Conservation (phyloP, 2,888 invertebrate genomes). For the Pteria penguin region DNA sequence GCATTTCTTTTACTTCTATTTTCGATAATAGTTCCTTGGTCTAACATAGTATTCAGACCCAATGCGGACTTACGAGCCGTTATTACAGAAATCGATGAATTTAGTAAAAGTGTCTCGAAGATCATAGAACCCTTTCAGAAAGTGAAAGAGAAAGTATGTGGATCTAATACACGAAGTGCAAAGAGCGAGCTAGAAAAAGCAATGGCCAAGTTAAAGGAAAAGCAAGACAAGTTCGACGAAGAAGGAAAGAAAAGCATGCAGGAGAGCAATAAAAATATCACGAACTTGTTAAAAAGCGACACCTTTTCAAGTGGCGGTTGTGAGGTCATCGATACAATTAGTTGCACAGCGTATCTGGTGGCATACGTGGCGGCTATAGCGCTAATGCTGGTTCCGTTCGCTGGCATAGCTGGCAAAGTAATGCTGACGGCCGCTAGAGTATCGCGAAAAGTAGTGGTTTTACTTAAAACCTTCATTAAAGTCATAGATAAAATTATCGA, state of each 20-base stretch:
- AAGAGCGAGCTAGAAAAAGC: not conserved
- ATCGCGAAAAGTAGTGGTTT: not conserved
- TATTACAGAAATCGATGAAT: not conserved
- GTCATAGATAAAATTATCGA: not conserved
- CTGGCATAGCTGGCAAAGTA: not conserved
- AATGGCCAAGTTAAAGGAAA: not conserved
- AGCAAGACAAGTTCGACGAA: not conserved
- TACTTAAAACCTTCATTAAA: not conserved
- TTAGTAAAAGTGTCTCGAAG: not conserved
- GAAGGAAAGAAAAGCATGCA: not conserved
- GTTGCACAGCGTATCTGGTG: not conserved
- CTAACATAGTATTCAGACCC: not conserved
- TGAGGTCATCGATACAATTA: not conserved
- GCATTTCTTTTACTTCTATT: not conserved
- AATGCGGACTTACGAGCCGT: not conserved
- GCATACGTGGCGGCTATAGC: not conserved
- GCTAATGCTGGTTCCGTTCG: not conserved
- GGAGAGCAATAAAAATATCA: not conserved
- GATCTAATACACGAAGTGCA: not conserved
- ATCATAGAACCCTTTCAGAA: not conserved
- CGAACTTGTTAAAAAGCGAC: not conserved
- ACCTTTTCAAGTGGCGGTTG: not conserved
- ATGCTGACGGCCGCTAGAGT: not conserved
- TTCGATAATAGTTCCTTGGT: not conserved
- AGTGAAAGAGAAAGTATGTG: not conserved